Base-by-base conservation (phyloP, 2,888 invertebrate genomes). In the Embidobia sp. region DNA sequence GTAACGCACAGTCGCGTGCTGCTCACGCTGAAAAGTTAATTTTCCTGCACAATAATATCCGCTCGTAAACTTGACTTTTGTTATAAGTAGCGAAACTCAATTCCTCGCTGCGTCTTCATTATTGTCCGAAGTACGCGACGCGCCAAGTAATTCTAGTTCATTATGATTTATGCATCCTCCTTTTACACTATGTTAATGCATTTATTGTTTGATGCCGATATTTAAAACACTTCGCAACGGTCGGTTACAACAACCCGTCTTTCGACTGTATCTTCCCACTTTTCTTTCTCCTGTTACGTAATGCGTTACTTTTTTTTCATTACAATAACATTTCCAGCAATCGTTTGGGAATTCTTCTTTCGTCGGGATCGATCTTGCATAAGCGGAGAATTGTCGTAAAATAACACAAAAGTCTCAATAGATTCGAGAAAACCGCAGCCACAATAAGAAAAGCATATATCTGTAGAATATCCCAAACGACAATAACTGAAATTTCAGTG, bases 401-500 rank as follows among this genome's bases (percentile, higher is more conserved):
- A 33, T 13, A 35, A 19, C 51, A 67, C 35, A 55, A 66, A 26
- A 18, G 15, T 16, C 22, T 31, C 18, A 44, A 55, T 46, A 46
- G 35, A 55, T 57, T 6, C 40, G 13, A 48, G 22, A 16, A 57
- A 57, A 29, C 29, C 27, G 8, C 22, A 13, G 10, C 1, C 44
- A 26, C 13, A 48, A 55, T 67, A 57, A 57, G 11, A 16, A 42
- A 44, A 61, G 29, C 49, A 16, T 55, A 46, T 46, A 61, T 53
- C 51, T 16, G 27, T n/a, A n/a, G n/a, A 1, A 46, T 48, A 57
- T 57, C 26, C 31, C 40, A 26, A 55, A 48, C 33, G 51, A 59
- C 64, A 73, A 73, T 73, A 59, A 57, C 64, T 66, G 64, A 73
- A 73, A 73, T 73, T 57, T 66, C 51, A 42, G 44, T 16, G 8